Conservation (phyloP, 2,888 invertebrate genomes). For the Drosophila glabriapex region DNA sequence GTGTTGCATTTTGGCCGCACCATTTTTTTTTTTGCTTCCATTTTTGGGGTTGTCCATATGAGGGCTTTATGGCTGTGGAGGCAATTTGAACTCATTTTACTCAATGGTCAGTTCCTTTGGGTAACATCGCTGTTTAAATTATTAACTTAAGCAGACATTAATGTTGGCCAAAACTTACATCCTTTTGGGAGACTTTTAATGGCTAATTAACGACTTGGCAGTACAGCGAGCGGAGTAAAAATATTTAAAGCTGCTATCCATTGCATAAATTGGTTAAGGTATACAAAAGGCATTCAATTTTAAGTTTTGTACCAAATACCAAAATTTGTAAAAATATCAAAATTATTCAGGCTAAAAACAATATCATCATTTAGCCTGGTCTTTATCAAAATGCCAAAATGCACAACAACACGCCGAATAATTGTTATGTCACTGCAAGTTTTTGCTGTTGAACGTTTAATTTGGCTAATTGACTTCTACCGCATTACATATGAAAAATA, state of each 20-base stretch:
- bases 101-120: constrained; percentile 53
- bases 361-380: neutral
- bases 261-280: neutral
- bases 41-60: constrained; percentile 39
- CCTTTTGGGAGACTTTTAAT: constrained; percentile 36
- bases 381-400: neutral
- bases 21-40: constrained; percentile 44
- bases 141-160: constrained; percentile 64
- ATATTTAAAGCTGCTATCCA: neutral
- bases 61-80: constrained; percentile 37
- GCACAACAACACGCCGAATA: neutral
- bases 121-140: constrained; percentile 73
- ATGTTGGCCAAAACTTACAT: constrained; percentile 47
- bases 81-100: constrained; percentile 33
- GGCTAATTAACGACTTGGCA: constrained; percentile 37
- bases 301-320: neutral
- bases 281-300: neutral
- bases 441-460: constrained; percentile 3
- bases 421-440: neutral
- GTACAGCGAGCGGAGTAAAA: neutral
- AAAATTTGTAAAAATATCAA: neutral
- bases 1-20: constrained; percentile 6
- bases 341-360: neutral
- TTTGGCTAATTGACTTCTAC: constrained; percentile 9
- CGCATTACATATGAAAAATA: neutral